A percentile compares a stretch with the other conserved stretches of the same genome.
Evolutionary conservation across 2,113 vertebrate genomes (phyloP).

Genomic region (Callipepla californica): DNA sequence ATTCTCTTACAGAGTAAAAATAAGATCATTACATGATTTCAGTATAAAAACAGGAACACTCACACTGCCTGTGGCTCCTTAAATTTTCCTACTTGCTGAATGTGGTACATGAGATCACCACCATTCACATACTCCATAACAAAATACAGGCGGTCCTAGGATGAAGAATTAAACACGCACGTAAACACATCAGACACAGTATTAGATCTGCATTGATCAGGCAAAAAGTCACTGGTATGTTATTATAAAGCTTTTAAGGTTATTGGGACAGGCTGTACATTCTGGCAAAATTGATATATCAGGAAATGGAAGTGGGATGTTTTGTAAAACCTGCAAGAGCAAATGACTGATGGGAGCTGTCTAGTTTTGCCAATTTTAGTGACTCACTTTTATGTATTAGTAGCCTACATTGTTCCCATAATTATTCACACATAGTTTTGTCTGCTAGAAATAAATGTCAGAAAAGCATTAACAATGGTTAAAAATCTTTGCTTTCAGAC

Average conservation of each 20-base stretch:
- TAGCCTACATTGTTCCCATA: neutral
- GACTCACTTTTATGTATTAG: neutral
- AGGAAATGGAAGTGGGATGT: neutral
- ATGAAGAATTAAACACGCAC: neutral
- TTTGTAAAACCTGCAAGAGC: neutral
- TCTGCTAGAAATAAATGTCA: neutral
- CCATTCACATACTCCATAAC: conserved; percentile 99
- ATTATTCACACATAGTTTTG: neutral
- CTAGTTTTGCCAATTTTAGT: neutral
- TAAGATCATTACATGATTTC: neutral
- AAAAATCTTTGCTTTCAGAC: neutral
- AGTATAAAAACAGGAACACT: conserved; percentile 66
- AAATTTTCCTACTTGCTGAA: conserved; percentile 97
- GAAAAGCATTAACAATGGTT: neutral
- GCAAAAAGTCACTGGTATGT: neutral
- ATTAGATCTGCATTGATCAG: neutral
- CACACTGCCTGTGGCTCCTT: conserved; percentile 99
- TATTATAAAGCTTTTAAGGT: conserved; percentile 30
- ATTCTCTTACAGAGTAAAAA: neutral
- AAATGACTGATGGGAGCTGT: neutral
- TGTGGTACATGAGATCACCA: conserved; percentile 99
- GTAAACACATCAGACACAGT: neutral
- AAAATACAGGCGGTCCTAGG: conserved; percentile 95
- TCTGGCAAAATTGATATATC: neutral
- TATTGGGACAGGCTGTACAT: conserved; percentile 3